A percentile compares a stretch with the other conserved stretches of the same genome.
phyloP scores from a whole-genome alignment of 2,888 invertebrate species.

The Protophormia terraenovae region DNA sequence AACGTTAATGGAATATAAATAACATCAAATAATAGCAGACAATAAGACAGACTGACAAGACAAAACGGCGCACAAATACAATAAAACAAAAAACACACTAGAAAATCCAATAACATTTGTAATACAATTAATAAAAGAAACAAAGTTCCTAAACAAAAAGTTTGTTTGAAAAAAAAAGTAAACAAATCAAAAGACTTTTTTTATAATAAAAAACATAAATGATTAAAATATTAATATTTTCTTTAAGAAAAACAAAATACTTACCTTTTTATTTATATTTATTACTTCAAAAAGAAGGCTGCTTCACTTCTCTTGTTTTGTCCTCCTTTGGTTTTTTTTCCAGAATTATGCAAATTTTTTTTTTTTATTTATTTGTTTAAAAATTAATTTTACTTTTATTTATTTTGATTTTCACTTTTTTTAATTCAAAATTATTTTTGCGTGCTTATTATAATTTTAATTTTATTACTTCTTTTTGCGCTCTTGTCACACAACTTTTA shows the following conservation, averaged over 20 bases:
- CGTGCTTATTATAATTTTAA: constrained; percentile 12
- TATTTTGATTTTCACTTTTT: constrained; percentile 41
- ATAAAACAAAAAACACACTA: neutral
- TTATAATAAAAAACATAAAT: too few species aligned
- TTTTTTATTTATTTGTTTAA: constrained; percentile 23
- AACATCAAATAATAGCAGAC: neutral
- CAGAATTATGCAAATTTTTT: constrained; percentile 53
- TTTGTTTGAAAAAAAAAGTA: neutral
- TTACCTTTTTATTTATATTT: constrained; percentile 36
- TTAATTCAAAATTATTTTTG: constrained; percentile 32
- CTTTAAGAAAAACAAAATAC: neutral
- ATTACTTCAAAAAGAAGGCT: neutral
- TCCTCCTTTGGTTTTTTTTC: neutral
- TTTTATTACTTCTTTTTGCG: constrained; percentile 7
- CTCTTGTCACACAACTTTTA: constrained; percentile 12
- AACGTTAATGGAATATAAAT: constrained; percentile 49
- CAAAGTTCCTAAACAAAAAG: neutral
- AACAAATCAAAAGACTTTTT: neutral
- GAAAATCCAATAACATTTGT: neutral
- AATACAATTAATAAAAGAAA: too few species aligned
- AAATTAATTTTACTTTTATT: neutral
- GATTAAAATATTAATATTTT: neutral
- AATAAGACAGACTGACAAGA: neutral
- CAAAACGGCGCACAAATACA: neutral
- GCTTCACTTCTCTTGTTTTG: too few species aligned